Evolutionary conservation across 2,797 vertebrate genomes (phyloP).

Genomic region (Karalla daura): DNA sequence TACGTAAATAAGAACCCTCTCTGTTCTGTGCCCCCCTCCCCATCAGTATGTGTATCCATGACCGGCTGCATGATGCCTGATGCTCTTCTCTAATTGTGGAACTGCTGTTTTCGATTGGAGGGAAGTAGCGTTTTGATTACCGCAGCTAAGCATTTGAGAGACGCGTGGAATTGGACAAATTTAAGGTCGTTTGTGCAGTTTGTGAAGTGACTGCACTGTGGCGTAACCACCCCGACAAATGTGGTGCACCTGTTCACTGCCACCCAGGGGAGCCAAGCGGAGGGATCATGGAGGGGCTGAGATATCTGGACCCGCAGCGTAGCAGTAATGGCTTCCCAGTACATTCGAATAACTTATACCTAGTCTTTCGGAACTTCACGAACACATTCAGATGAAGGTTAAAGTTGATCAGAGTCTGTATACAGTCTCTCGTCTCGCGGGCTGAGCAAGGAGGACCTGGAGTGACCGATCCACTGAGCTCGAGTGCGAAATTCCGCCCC

Average conservation of each 20-base stretch:
- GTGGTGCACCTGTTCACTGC: not conserved
- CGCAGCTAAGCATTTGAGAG: not conserved
- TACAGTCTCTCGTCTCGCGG: not conserved
- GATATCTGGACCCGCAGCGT: no score
- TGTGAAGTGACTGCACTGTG: not conserved
- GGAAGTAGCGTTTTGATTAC: not conserved
- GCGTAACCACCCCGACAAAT: not conserved
- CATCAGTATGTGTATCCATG: not conserved
- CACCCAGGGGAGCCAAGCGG: not conserved
- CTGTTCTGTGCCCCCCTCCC: no score
- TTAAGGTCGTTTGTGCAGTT: not conserved
- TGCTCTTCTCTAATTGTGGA: not conserved
- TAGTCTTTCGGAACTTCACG: no score
- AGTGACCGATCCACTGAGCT: slow-evolving; percentile 11
- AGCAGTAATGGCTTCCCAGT: not conserved
- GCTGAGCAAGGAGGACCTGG: not conserved
- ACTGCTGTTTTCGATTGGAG: not conserved
- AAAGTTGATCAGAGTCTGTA: not conserved
- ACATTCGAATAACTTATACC: not conserved
- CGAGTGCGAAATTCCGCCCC: slow-evolving; percentile 8
- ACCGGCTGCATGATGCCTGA: not conserved
- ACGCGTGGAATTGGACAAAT: not conserved
- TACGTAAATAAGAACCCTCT: no score
- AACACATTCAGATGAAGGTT: not conserved
- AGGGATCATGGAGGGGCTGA: not conserved